Evolutionary conservation across 2,888 invertebrate genomes (phyloP).

Genomic region (Seira musarum): DNA sequence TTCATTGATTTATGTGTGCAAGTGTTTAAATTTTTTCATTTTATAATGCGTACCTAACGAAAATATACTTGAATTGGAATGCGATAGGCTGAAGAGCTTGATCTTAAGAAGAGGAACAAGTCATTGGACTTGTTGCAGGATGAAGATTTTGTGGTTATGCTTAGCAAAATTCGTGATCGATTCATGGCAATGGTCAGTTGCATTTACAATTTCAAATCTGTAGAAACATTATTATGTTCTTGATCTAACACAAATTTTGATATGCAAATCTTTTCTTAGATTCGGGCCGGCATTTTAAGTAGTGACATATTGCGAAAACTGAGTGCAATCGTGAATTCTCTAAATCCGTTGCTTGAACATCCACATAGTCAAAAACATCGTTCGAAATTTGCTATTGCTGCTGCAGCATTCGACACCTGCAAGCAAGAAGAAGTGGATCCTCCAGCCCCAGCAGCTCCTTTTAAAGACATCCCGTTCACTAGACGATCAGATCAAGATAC

Average conservation of each 20-base stretch:
- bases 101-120: slow-evolving; percentile 56
- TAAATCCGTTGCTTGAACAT: slow-evolving; percentile 64
- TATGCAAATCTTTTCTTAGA: slow-evolving; percentile 44
- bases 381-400: slow-evolving; percentile 23
- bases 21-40: background rate
- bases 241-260: background rate
- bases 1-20: background rate
- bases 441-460: background rate
- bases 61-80: slow-evolving; percentile 5
- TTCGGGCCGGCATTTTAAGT: slow-evolving; percentile 59
- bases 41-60: too few relatives aligned
- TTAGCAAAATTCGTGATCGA: slow-evolving; percentile 65
- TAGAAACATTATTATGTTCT: background rate
- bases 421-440: slow-evolving; percentile 1
- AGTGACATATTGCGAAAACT: slow-evolving; percentile 60
- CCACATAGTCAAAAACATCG: slow-evolving; percentile 64
- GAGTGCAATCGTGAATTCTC: slow-evolving; percentile 57
- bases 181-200: slow-evolving; percentile 66
- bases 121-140: slow-evolving; percentile 64
- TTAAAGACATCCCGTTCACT: background rate
- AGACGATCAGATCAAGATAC: background rate
- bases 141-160: slow-evolving; percentile 65
- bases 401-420: background rate
- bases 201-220: background rate
- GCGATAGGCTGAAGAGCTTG: slow-evolving; percentile 65